Evolutionary conservation across 2,797 vertebrate genomes (phyloP).

Genomic region (Uromys caudimaculatus): DNA sequence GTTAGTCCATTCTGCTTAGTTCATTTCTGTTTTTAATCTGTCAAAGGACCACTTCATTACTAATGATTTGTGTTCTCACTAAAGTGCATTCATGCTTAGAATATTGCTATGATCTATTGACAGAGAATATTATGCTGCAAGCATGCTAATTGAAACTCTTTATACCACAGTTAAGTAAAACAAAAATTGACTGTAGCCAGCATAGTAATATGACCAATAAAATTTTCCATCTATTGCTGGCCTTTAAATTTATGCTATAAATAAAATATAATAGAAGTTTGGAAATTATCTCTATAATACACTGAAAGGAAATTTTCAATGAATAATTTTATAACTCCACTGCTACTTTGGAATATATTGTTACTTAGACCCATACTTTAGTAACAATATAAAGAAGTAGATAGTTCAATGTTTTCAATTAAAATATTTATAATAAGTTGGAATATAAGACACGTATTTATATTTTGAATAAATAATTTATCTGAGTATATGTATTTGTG

Average conservation of each 20-base stretch:
- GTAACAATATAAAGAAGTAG: background rate
- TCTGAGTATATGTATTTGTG: background rate
- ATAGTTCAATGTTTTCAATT: conserved; percentile 22
- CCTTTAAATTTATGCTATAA: conserved; percentile 47
- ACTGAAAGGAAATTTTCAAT: conserved; percentile 40
- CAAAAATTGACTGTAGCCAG: conserved; percentile 66
- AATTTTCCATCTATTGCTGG: conserved; percentile 32
- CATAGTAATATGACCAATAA: conserved; percentile 56
- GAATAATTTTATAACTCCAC: conserved; percentile 16
- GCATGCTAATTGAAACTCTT: conserved; percentile 80
- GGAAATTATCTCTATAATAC: background rate
- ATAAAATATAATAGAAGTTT: conserved; percentile 9
- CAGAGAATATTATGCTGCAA: conserved; percentile 73
- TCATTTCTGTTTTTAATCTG: conserved; percentile 45
- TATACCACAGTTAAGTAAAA: conserved; percentile 76
- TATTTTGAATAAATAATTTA: background rate
- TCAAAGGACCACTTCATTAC: conserved; percentile 75
- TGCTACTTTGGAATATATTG: background rate
- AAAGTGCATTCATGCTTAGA: conserved; percentile 77
- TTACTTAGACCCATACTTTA: background rate
- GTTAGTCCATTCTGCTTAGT: conserved; percentile 46
- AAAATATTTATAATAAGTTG: conserved; percentile 1
- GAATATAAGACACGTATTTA: background rate
- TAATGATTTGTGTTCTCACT: conserved; percentile 76
- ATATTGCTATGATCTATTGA: conserved; percentile 78